A percentile compares a stretch with the other conserved stretches of the same genome.
Conservation (phyloP, 1,140 invertebrate genomes). For the Venustaconcha ellipsiformis region DNA sequence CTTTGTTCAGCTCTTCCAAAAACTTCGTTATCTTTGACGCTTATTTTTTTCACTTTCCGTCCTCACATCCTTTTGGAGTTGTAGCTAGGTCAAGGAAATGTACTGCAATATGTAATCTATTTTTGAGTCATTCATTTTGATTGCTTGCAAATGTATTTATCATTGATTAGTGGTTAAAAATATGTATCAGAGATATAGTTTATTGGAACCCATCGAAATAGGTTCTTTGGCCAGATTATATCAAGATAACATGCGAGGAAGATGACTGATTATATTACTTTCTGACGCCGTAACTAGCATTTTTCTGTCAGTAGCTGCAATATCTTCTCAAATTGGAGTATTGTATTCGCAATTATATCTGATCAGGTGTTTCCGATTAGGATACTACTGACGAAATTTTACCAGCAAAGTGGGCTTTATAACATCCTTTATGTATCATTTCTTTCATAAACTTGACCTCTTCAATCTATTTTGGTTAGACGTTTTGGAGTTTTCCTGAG, state of each 20-base stretch:
- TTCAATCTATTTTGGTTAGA: too few relatives aligned
- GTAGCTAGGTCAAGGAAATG: conserved; percentile 12
- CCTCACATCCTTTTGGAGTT: conserved; percentile 20
- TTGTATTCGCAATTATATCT: background rate
- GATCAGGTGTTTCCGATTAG: background rate
- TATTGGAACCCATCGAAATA: background rate
- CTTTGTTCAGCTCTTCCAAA: too few relatives aligned
- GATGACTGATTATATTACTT: conserved; percentile 1
- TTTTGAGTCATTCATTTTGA: background rate
- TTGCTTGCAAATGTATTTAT: background rate
- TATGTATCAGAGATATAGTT: too few relatives aligned
- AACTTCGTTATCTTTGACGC: background rate
- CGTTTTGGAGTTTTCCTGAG: background rate
- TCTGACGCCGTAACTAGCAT: background rate
- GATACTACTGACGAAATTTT: background rate
- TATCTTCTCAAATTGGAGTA: background rate
- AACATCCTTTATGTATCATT: too few relatives aligned
- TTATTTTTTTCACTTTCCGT: background rate
- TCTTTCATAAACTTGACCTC: too few relatives aligned
- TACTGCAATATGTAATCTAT: conserved; percentile 9
- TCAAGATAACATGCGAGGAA: conserved; percentile 11
- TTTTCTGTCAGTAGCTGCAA: background rate
- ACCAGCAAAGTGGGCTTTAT: too few relatives aligned
- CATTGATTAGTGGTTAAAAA: too few relatives aligned
- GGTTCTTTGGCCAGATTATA: background rate